Conservation (phyloP, 2,888 invertebrate genomes). For the Dynastes hyllus region DNA sequence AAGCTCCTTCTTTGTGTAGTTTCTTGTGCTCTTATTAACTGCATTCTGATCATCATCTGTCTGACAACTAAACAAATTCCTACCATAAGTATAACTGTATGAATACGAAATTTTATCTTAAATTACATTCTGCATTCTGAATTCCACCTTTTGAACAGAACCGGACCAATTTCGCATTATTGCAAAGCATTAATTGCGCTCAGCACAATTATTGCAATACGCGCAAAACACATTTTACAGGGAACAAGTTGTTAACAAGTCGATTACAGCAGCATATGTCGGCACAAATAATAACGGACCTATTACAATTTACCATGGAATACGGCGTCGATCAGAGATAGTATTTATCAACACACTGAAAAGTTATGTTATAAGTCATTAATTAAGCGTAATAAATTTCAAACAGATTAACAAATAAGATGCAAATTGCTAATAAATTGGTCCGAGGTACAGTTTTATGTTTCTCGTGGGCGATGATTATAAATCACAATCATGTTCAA, state of each 20-base stretch:
- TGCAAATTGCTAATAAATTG: conserved; percentile 41
- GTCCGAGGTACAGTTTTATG: conserved; percentile 23
- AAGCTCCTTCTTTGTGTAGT: too few relatives aligned
- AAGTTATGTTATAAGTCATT: conserved; percentile 24
- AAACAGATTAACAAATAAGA: conserved; percentile 32
- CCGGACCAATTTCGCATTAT: too few relatives aligned
- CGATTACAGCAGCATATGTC: conserved; percentile 28
- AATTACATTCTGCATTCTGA: too few relatives aligned
- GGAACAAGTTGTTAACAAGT: conserved; percentile 31
- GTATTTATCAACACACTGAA: conserved; percentile 21
- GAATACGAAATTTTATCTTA: too few relatives aligned
- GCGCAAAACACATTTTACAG: conserved; percentile 10
- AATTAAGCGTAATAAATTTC: conserved; percentile 38
- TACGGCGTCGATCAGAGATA: conserved; percentile 31
- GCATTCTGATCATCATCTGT: too few relatives aligned
- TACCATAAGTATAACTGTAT: too few relatives aligned
- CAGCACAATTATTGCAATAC: conserved; percentile 10
- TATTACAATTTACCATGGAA: conserved; percentile 20
- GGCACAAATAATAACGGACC: neutral
- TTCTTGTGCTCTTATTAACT: too few relatives aligned
- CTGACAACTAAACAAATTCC: too few relatives aligned
- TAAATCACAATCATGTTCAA: conserved; percentile 32
- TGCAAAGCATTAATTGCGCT: too few relatives aligned
- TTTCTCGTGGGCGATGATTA: neutral
- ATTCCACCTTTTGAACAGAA: too few relatives aligned